Evolutionary conservation across 2,888 invertebrate genomes (phyloP), one percentile per base, ranked within the genome.

Genomic region (Lumbricus terrestris): DNA sequence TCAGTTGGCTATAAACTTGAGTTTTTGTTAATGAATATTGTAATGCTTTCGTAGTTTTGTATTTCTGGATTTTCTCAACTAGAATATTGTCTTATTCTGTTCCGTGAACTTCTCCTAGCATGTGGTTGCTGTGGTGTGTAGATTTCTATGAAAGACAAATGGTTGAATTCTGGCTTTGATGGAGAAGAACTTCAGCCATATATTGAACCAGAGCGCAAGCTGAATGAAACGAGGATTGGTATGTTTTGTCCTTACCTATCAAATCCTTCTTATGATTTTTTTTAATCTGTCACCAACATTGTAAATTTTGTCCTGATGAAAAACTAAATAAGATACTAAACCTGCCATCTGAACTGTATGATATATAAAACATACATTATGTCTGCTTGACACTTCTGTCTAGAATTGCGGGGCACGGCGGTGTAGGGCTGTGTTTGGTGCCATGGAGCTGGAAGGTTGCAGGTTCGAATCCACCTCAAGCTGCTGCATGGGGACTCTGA

Each of bases 121-220:
- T n/a, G 13, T 90, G 29, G 1, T n/a, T 90, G 1, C 38, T 82
- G 82, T 38, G 16, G 89, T 82, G 33, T 54, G 37, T 29, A 96
- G 96, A 96, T 96, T 92, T 97, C 97, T 94, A 97, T 97, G 97
- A 97, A 98, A 95, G 99, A 99, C 96, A 98, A 98, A 95, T 99
- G 99, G 99, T 99, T 99, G 98, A 99, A 99, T 96, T 97, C 98
- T 96, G 98, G 99, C 94, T 98, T 98, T 96, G 99, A 99, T 95
- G 99, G 98, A 93, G 96, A 98, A 94, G 99, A 99, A 96, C 96
- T 99, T 93, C 97, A 98, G 96, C 99, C 99, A 90, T 99, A 97
- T 96, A 96, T 97, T 93, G 99, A 99, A 96, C 94, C 95, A 89
- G 92, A 93, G 47, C 93, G 93, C 93, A 94, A 93, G 91, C 92